phyloP scores from a whole-genome alignment of 2,797 vertebrate genomes.

The Rhinella marina region DNA sequence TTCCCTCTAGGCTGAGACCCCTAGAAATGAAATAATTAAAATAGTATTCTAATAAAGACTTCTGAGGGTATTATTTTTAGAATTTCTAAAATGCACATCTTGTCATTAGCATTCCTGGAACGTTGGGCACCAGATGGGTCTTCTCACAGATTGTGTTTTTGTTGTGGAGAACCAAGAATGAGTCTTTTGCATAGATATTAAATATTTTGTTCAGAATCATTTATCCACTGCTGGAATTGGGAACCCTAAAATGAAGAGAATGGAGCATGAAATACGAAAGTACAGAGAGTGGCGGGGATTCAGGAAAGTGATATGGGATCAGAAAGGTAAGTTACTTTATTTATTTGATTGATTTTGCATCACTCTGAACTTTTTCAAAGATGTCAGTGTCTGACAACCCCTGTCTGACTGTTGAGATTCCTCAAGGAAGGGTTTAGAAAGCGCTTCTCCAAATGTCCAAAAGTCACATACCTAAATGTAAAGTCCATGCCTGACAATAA shows the following conservation, averaged over 20 bases:
- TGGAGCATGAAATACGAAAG: not conserved
- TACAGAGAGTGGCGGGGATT: no score
- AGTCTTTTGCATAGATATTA: not conserved
- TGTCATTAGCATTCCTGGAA: conserved; percentile 22
- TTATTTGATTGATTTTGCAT: no score
- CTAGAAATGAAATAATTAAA: not conserved
- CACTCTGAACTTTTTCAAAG: no score
- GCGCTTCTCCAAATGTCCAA: no score
- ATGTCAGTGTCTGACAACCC: no score
- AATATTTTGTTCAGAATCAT: conserved; percentile 12
- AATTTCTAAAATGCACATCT: conserved; percentile 1
- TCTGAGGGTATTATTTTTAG: not conserved
- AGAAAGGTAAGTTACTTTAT: no score
- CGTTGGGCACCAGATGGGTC: not conserved
- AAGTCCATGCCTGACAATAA: no score
- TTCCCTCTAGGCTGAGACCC: not conserved
- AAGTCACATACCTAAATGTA: no score
- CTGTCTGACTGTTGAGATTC: no score
- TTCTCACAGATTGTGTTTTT: conserved; percentile 26
- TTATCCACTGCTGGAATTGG: not conserved
- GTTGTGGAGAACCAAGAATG: conserved; percentile 7
- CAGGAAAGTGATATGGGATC: no score
- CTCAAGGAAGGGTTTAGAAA: no score
- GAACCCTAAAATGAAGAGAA: not conserved
- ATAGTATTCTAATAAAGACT: not conserved